Evolutionary conservation across 1,140 invertebrate species (phyloP).

Genomic region (Oedothorax gibbosus): DNA sequence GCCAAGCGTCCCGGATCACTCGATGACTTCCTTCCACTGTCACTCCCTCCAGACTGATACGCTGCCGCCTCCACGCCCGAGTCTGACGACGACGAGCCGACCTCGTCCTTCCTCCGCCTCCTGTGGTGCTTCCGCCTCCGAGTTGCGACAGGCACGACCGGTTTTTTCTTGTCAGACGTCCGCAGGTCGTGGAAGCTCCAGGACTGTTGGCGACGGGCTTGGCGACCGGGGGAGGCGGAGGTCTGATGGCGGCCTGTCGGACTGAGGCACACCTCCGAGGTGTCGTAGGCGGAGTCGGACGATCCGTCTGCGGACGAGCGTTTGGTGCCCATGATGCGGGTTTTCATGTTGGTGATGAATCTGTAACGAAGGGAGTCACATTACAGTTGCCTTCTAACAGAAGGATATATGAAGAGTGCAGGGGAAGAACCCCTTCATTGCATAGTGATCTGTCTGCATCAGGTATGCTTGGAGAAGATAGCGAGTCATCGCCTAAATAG

Average conservation of each 20-base stretch:
- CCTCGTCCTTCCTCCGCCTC: background rate
- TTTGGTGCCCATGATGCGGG: slow-evolving; percentile 43
- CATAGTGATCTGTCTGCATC: too few relatives aligned
- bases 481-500: too few relatives aligned
- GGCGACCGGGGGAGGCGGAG: slow-evolving; percentile 19
- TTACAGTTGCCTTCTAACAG: too few relatives aligned
- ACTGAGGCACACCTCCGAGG: slow-evolving; percentile 59
- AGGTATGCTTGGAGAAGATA: too few relatives aligned
- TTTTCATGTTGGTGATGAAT: slow-evolving; percentile 51
- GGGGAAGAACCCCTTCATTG: too few relatives aligned
- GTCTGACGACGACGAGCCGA: slow-evolving; percentile 41
- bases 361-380: background rate
- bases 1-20: slow-evolving; percentile 15
- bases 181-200: slow-evolving; percentile 59
- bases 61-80: slow-evolving; percentile 55
- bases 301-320: slow-evolving; percentile 55
- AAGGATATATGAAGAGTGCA: too few relatives aligned
- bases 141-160: background rate
- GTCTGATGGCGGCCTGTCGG: slow-evolving; percentile 39
- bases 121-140: slow-evolving; percentile 32
- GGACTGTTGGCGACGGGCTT: slow-evolving; percentile 46
- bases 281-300: slow-evolving; percentile 60
- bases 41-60: slow-evolving; percentile 49
- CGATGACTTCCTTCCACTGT: slow-evolving; percentile 15
- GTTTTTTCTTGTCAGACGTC: slow-evolving; percentile 17